Conservation (phyloP, 2,797 vertebrate genomes). For the Acanthis flammea region DNA sequence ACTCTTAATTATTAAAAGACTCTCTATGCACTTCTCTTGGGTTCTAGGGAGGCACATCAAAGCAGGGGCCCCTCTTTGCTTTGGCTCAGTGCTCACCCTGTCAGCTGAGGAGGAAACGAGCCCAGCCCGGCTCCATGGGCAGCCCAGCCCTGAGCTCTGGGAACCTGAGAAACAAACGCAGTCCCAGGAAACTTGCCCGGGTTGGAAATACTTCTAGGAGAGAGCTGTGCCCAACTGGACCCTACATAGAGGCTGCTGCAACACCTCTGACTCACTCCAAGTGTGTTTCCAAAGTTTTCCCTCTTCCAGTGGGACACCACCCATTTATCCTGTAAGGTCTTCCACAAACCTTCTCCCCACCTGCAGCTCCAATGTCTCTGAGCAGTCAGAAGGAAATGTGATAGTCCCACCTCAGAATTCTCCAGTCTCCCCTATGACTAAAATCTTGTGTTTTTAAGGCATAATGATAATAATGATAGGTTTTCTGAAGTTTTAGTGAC, state of each 20-base stretch:
- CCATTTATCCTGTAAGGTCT: neutral
- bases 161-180: neutral
- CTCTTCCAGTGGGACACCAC: neutral
- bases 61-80: conserved; percentile 28
- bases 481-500: conserved; percentile 14
- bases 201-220: neutral
- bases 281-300: neutral
- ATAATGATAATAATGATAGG: neutral
- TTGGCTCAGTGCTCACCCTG: neutral
- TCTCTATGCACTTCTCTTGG: conserved; percentile 40
- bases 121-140: neutral
- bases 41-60: neutral
- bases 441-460: neutral
- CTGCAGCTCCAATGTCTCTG: neutral
- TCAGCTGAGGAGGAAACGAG: conserved; percentile 24
- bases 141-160: neutral
- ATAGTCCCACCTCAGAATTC: neutral
- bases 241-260: neutral
- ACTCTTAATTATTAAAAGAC: conserved; percentile 59
- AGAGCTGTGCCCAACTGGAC: neutral
- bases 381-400: neutral
- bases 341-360: neutral
- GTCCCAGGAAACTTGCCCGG: neutral
- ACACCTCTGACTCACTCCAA: neutral
- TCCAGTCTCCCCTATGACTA: neutral